Conservation (phyloP, 2,113 vertebrate genomes). For the Indicator indicator region DNA sequence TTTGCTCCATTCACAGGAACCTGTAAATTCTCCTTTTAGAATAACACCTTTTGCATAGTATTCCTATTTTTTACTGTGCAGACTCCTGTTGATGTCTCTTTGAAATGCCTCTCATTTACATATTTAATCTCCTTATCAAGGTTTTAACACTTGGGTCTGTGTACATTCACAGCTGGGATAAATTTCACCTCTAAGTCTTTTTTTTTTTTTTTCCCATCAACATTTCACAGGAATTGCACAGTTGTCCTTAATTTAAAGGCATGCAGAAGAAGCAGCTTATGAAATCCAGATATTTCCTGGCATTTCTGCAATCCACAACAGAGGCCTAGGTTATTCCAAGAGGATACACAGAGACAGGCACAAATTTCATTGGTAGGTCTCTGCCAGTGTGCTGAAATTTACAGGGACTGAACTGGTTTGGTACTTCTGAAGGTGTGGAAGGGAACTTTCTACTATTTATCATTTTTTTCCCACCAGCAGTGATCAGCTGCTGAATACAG, state of each 20-base stretch:
- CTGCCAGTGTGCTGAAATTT: background rate
- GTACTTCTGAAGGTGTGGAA: background rate
- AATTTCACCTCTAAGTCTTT: background rate
- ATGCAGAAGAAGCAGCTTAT: background rate
- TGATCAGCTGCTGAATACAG: background rate
- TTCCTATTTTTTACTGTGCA: background rate
- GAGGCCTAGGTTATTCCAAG: background rate
- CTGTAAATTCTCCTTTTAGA: background rate
- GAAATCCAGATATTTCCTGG: background rate
- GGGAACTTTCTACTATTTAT: background rate
- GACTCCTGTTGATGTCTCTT: background rate
- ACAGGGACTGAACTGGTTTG: background rate
- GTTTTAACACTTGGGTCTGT: slow-evolving; percentile 1
- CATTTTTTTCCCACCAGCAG: background rate
- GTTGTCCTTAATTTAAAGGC: background rate
- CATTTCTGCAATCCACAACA: background rate
- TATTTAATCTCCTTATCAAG: slow-evolving; percentile 1
- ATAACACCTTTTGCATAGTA: background rate
- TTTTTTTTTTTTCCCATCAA: background rate
- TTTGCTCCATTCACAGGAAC: background rate
- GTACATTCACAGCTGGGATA: background rate
- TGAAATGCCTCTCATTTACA: slow-evolving; percentile 10
- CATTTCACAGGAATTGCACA: background rate
- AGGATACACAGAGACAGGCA: background rate
- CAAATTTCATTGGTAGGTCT: background rate